Conservation (phyloP, 2,797 vertebrate genomes). For the Anniella stebbinsi region DNA sequence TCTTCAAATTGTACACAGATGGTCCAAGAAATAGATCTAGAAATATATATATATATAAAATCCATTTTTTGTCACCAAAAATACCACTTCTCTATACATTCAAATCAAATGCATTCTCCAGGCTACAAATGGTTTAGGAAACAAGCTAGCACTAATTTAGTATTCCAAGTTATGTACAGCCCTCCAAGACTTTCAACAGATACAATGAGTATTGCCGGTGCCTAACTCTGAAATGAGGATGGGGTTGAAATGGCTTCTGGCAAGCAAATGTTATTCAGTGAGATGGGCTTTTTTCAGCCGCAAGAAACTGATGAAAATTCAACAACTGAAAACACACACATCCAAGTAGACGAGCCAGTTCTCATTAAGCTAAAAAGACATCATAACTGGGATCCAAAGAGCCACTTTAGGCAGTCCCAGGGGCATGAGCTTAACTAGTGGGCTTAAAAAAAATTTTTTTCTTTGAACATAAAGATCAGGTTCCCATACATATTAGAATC, state of each 20-base stretch:
- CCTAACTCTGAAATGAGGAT: not conserved
- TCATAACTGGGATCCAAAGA: not conserved
- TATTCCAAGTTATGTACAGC: not conserved
- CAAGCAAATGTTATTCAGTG: not conserved
- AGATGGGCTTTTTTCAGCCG: not conserved
- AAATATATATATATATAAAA: not conserved
- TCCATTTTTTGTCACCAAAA: not conserved
- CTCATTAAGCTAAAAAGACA: not conserved
- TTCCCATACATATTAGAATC: not conserved
- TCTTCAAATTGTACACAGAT: slow-evolving; percentile 26
- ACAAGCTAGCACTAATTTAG: not conserved
- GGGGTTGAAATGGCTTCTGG: not conserved
- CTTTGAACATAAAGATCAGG: not conserved
- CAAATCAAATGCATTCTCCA: not conserved
- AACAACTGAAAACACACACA: not conserved
- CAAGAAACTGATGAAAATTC: not conserved
- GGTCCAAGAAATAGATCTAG: slow-evolving; percentile 24
- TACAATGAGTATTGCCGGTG: not conserved
- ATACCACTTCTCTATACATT: not conserved
- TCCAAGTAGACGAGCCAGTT: not conserved
- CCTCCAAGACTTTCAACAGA: not conserved
- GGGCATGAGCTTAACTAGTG: not conserved
- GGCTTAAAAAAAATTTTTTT: not conserved
- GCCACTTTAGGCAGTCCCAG: not conserved
- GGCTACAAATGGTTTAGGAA: not conserved